These are phyloP conservation scores for Loriculus beryllinus DNA, from an alignment of 2,797 vertebrate species.

Conservation along the genomic window DNA sequence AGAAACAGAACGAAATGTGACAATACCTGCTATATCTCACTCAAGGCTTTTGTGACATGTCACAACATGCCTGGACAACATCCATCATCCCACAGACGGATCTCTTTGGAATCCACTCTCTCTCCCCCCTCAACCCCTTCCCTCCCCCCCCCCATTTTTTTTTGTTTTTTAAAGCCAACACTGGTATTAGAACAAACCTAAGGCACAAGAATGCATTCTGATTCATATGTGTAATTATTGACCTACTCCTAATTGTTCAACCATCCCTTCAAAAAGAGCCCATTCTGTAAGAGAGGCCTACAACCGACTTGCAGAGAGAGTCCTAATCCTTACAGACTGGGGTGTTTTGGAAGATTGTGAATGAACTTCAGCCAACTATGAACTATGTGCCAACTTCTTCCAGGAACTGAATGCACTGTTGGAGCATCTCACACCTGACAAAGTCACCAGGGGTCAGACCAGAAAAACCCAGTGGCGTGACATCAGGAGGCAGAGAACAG, in stretches of 20 bases:
- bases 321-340: no score
- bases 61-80: neutral
- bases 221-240: neutral
- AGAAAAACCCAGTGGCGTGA: neutral
- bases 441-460: neutral
- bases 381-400: neutral
- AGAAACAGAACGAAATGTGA: neutral
- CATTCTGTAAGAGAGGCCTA: neutral
- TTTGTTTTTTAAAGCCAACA: neutral
- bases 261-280: neutral
- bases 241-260: neutral
- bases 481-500: neutral
- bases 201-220: neutral
- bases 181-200: neutral
- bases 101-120: neutral
- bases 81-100: neutral
- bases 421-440: neutral
- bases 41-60: neutral
- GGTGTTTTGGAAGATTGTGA: neutral
- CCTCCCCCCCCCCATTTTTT: neutral
- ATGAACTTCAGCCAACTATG: neutral
- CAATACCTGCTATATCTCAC: neutral
- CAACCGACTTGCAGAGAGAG: neutral
- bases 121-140: neutral
- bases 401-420: neutral